Evolutionary conservation across 2,113 vertebrate genomes (phyloP), one percentile per base, ranked within the genome.

Genomic region (Narcine bancroftii): DNA sequence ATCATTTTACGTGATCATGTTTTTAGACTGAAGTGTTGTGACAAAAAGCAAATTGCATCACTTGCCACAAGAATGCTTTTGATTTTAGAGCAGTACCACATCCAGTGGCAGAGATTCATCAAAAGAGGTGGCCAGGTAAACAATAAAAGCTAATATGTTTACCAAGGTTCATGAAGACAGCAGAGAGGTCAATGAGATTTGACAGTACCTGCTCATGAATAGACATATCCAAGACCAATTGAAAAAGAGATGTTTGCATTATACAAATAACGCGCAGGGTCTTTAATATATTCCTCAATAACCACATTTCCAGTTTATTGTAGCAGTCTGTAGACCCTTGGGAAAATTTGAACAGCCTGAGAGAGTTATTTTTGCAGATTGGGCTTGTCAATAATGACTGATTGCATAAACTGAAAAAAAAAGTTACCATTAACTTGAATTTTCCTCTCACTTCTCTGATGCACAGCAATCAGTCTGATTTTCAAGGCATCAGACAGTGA

Each of bases 351-450:
- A 69, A 11, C 0, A 42, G 39, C 7, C 19, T 91, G 63, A 29
- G 63, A 91, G 19, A 42, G 36, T 69, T 45, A 47, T n/a, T n/a
- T n/a, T n/a, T n/a, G n/a, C n/a, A n/a, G n/a, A n/a, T n/a, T n/a
- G n/a, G n/a, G n/a, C n/a, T n/a, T n/a, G n/a, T n/a, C n/a, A n/a
- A n/a, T n/a, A n/a, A n/a, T n/a, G n/a, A n/a, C n/a, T n/a, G n/a
- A n/a, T n/a, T n/a, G n/a, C n/a, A n/a, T n/a, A n/a, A n/a, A n/a
- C n/a, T n/a, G n/a, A n/a, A n/a, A n/a, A n/a, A n/a, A 91, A 42
- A 91, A 45, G 36, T 69, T 66, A 13, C 60, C 39, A 29, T 91
- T 91, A 65, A 91, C 69, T 29, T 91, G 87, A 47, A 91, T 33
- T 21, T 71, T 6, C 24, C 63, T 17, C 26, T 45, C 45, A 29